Evolutionary conservation across 2,113 vertebrate species (phyloP).

Genomic region (Pluvianellus socialis): DNA sequence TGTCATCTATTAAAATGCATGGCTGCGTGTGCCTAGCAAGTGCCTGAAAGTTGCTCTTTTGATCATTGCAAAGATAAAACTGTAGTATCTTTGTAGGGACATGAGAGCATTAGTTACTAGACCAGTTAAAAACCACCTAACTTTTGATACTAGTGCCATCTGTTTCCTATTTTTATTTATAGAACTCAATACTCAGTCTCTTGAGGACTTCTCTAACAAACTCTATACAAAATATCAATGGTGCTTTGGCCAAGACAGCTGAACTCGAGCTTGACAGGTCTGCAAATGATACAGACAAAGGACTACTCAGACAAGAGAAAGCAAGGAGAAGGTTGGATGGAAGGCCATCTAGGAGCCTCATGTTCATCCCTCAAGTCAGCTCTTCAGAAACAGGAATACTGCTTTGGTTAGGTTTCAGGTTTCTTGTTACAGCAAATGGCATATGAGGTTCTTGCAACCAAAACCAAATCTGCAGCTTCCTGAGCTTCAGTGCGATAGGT

Average conservation of each 20-base stretch:
- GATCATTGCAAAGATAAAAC: slow-evolving; percentile 45
- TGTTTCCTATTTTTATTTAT: slow-evolving; percentile 32
- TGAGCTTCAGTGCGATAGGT: background rate
- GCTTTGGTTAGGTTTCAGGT: background rate
- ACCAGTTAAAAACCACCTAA: slow-evolving; percentile 44
- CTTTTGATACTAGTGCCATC: background rate
- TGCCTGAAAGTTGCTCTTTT: slow-evolving; percentile 37
- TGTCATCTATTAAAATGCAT: slow-evolving; percentile 3
- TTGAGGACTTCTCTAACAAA: background rate
- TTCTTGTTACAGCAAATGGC: background rate
- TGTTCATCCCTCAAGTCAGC: background rate
- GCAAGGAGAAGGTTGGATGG: background rate
- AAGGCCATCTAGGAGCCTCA: background rate
- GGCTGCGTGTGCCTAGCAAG: background rate
- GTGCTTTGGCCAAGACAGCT: background rate
- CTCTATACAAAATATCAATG: background rate
- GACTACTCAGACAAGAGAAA: background rate
- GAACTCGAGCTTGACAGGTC: background rate
- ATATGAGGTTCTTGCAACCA: background rate
- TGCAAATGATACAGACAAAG: background rate
- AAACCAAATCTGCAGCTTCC: background rate
- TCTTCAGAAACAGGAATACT: background rate
- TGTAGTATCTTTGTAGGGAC: slow-evolving; percentile 26
- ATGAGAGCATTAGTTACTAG: slow-evolving; percentile 13
- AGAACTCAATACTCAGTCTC: background rate